A percentile compares a stretch with the other conserved stretches of the same genome.
phyloP scores from a whole-genome alignment of 1,140 invertebrate genomes.

The Babylonia areolata region DNA sequence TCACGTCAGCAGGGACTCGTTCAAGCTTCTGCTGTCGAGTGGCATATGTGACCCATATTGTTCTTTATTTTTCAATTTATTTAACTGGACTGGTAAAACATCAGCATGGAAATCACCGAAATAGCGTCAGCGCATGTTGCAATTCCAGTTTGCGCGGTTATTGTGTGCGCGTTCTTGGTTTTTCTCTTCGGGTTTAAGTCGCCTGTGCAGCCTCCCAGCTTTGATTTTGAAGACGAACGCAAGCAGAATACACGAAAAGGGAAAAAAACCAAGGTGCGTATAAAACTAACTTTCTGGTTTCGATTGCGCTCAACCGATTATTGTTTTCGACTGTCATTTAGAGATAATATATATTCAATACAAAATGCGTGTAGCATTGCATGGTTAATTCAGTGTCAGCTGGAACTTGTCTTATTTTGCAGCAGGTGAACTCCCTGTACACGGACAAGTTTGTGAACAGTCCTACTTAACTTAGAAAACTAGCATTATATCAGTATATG shows the following conservation, averaged over 20 bases:
- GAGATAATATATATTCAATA: no score
- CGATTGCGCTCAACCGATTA: no score
- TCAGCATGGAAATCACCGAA: slow-evolving; percentile 70
- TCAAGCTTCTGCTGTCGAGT: not conserved
- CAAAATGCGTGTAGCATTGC: no score
- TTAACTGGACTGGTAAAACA: not conserved
- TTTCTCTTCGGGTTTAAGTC: slow-evolving; percentile 76
- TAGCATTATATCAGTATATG: no score
- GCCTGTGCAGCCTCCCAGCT: slow-evolving; percentile 74
- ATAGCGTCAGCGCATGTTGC: slow-evolving; percentile 72
- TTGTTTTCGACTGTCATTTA: no score
- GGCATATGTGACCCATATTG: slow-evolving; percentile 37
- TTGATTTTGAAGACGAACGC: slow-evolving; percentile 72
- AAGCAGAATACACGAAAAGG: slow-evolving; percentile 61
- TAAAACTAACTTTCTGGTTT: no score
- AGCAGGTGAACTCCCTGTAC: no score
- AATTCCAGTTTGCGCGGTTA: slow-evolving; percentile 73
- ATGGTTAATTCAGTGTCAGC: no score
- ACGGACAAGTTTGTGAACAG: no score
- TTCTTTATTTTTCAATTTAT: not conserved
- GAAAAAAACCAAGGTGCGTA: slow-evolving; percentile 64
- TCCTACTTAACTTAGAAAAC: no score
- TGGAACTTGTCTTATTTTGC: no score
- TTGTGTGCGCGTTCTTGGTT: slow-evolving; percentile 74
- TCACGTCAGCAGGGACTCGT: not conserved